Conservation (phyloP, 2,113 vertebrate genomes). For the Odobenus rosmarus region DNA sequence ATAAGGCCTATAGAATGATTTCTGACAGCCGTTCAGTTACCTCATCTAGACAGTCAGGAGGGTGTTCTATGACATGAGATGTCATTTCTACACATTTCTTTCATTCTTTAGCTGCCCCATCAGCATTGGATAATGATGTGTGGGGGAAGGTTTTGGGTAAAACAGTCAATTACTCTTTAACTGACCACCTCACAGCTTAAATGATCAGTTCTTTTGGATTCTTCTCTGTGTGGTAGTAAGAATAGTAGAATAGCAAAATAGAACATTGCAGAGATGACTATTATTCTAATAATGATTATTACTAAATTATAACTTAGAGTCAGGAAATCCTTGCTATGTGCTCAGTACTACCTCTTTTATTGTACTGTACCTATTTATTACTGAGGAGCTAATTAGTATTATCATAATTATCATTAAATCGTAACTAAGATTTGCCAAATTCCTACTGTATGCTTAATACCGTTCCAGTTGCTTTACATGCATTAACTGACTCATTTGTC, state of each 20-base stretch:
- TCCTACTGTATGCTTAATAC: not conserved
- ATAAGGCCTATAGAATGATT: not conserved
- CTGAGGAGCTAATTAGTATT: not conserved
- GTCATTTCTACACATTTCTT: not conserved
- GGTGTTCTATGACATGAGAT: not conserved
- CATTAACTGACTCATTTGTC: not conserved
- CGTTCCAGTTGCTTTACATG: not conserved
- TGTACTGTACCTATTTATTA: not conserved
- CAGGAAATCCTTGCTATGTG: not conserved
- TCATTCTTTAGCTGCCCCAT: not conserved
- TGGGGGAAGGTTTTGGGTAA: not conserved
- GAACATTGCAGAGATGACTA: not conserved
- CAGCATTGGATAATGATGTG: not conserved
- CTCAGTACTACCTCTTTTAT: not conserved
- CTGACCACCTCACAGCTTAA: not conserved
- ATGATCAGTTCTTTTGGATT: not conserved
- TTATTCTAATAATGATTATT: not conserved
- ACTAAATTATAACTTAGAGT: conserved; percentile 14
- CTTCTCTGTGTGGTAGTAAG: not conserved
- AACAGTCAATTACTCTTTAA: not conserved
- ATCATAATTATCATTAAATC: not conserved
- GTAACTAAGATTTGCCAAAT: not conserved
- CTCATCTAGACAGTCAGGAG: not conserved
- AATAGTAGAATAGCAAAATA: not conserved
- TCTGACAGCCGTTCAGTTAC: not conserved